phyloP scores from a whole-genome alignment of 2,113 vertebrate species.

The Mesitornis unicolor region DNA sequence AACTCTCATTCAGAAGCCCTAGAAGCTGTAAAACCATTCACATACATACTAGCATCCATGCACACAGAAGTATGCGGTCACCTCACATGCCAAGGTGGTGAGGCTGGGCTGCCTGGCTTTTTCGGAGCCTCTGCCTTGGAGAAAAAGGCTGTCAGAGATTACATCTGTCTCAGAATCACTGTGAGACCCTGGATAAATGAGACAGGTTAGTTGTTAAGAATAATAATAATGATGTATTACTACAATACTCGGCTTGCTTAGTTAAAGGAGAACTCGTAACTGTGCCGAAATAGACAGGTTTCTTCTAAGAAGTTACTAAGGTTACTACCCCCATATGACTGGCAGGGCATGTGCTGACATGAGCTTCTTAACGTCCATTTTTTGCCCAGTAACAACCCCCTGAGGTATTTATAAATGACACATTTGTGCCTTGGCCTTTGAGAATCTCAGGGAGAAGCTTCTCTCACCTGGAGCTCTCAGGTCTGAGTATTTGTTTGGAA shows the following conservation, averaged over 20 bases:
- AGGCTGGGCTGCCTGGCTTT: background rate
- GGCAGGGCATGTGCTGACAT: background rate
- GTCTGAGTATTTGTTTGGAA: slow-evolving; percentile 16
- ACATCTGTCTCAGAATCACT: too few species aligned
- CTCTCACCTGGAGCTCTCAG: background rate
- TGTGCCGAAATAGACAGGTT: background rate
- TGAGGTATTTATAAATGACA: background rate
- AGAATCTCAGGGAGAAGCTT: background rate
- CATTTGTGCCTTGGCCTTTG: background rate
- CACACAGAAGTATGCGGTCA: background rate
- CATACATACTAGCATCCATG: fast-evolving
- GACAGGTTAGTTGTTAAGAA: background rate
- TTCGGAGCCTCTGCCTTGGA: background rate
- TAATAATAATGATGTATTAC: background rate
- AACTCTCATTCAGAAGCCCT: background rate
- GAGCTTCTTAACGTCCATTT: background rate
- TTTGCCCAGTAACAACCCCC: background rate
- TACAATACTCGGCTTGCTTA: background rate
- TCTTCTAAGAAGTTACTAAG: background rate
- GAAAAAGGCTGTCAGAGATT: background rate
- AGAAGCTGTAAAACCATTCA: background rate
- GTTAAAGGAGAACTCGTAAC: background rate
- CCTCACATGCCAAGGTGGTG: background rate
- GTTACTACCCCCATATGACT: background rate
- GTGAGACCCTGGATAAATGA: background rate